Base-by-base conservation (phyloP, 64 coral and sea anemone genomes). In the Cladopsammia gracilis region DNA sequence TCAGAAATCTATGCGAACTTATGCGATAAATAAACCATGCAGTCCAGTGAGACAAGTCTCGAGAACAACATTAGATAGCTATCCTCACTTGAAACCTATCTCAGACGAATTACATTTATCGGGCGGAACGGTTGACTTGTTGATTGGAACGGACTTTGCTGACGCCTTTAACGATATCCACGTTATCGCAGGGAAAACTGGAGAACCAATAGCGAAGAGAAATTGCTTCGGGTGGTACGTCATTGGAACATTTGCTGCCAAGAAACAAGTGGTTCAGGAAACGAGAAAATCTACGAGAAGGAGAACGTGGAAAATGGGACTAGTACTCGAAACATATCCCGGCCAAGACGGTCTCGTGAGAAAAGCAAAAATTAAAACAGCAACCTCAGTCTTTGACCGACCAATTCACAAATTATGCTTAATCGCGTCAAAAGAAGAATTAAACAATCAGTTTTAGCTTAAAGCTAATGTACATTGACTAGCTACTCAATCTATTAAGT, bases 251-350 rank as follows among this genome's bases (percentile, higher is more conserved):
- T 58, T 82, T 93, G 47, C 25, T 93, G 34, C 91, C 23, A 64
- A 86, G 91, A 77, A 93, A 88, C 52, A 93, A 93, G 52, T 87
- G 91, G 91, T 93, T 67, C 47, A 16, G 74, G 9, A 73, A 58
- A 25, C 79, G 83, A 71, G 83, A 93, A 26, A 95, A 90, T 62
- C 48, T 77, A 16, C 87, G 62, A n/a, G 42, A 73, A 53, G 93
- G 78, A 85, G 87, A 95, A 43, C 61, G 45, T 89, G 71, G 72
- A 89, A 89, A 26, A 77, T 77, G 71, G 87, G 24, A 26, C 1
- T 89, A 7, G 87, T 77, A 45, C 4, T 76, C 18, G 70, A 89
- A 76, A 53, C 71, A 44, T 48, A 19, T 77, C 70, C 70, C n/a
- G 71, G 71, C 20, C 2, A 42, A 19, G 68, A 74, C 20, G 12